A percentile compares a stretch with the other conserved stretches of the same genome.
phyloP scores from a whole-genome alignment of 1,140 invertebrate species.

The Goniozus legneri region DNA sequence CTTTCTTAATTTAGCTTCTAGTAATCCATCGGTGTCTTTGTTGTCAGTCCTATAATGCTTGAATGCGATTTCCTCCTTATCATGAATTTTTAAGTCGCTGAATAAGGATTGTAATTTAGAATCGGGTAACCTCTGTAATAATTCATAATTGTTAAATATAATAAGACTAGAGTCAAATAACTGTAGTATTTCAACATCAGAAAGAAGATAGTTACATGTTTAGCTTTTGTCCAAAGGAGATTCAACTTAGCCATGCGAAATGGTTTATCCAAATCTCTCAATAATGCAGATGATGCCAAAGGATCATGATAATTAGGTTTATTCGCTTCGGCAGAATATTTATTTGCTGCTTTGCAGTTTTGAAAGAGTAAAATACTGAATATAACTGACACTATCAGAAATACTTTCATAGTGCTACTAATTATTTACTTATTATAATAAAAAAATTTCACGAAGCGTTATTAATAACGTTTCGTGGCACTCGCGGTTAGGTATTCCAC shows the following conservation, averaged over 20 bases:
- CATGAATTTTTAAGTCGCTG: conserved; percentile 86
- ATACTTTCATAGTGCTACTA: no score
- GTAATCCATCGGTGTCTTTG: conserved; percentile 80
- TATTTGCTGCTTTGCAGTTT: conserved; percentile 39
- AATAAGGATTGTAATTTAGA: conserved; percentile 81
- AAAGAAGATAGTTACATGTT: conserved; percentile 59
- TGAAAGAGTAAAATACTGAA: conserved; percentile 18
- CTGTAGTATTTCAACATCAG: not conserved
- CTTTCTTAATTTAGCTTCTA: conserved; percentile 76
- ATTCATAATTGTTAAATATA: conserved; percentile 5
- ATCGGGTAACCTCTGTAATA: conserved; percentile 72
- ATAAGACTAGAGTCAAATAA: not conserved
- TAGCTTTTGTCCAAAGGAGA: conserved; percentile 78
- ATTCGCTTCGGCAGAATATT: conserved; percentile 62
- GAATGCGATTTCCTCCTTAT: conserved; percentile 83
- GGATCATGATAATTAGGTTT: conserved; percentile 45
- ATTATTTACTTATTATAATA: no score
- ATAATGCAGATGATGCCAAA: conserved; percentile 44
- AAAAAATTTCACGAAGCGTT: no score
- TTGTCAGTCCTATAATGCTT: conserved; percentile 81
- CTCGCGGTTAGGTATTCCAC: no score
- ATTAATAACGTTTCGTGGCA: no score
- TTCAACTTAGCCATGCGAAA: conserved; percentile 85
- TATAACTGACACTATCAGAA: no score
- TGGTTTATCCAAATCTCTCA: conserved; percentile 68